Percentiles rank a stretch among this genome's conserved stretches.
Evolutionary conservation across 2,113 vertebrate genomes (phyloP).

Genomic region (Ariopsis seemanni): DNA sequence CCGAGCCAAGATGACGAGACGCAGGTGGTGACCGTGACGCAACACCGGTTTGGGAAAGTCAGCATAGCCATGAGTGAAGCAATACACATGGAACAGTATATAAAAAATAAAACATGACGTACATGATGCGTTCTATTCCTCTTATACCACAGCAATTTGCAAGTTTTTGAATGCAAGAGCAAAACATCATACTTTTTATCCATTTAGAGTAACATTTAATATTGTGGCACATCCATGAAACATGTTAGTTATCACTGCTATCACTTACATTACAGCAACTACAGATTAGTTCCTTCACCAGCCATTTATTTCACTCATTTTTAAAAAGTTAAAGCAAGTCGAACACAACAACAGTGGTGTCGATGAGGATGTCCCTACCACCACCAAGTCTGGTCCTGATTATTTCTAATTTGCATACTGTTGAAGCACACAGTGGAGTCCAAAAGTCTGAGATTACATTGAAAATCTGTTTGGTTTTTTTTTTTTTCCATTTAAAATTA

Average conservation of each 20-base stretch:
- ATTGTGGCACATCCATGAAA: not conserved
- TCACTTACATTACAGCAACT: not conserved
- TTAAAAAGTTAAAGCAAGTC: not conserved
- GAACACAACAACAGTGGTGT: not conserved
- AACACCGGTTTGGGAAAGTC: constrained; percentile 11
- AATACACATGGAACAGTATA: no score
- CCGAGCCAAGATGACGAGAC: not conserved
- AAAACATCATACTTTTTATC: not conserved
- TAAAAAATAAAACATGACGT: not conserved
- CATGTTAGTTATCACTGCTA: not conserved
- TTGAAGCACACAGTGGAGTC: not conserved
- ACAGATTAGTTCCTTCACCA: not conserved
- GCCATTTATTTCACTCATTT: not conserved
- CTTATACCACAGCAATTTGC: not conserved
- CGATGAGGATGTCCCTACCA: not conserved
- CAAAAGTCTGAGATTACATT: not conserved
- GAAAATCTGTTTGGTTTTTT: not conserved
- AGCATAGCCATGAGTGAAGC: not conserved
- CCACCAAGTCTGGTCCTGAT: not conserved
- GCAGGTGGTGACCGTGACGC: not conserved
- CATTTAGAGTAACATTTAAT: not conserved
- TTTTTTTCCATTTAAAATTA: not conserved
- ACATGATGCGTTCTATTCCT: not conserved
- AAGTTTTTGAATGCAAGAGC: not conserved
- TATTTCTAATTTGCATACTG: not conserved